These are phyloP conservation scores for Tachyglossus aculeatus DNA, from an alignment of 2,797 vertebrate genomes.

Conservation along the genomic window DNA sequence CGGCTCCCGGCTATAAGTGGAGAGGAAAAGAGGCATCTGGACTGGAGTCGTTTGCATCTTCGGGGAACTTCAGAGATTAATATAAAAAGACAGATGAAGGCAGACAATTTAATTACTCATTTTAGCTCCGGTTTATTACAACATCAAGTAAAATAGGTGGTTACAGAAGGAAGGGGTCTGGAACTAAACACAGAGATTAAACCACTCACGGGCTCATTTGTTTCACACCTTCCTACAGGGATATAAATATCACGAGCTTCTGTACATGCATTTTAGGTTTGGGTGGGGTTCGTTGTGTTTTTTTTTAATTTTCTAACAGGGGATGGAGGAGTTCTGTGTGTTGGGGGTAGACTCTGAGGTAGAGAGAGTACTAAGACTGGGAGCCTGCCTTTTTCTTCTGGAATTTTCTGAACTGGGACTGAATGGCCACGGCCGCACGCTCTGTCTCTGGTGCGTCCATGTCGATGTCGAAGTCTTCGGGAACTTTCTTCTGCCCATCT, in stretches of 20 bases:
- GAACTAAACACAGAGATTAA: slow-evolving; percentile 52
- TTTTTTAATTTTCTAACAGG: slow-evolving; percentile 58
- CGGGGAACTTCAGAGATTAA: slow-evolving; percentile 11
- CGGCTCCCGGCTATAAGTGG: slow-evolving; percentile 26
- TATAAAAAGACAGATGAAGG: slow-evolving; percentile 52
- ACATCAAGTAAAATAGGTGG: slow-evolving; percentile 69
- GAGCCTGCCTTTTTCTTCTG: slow-evolving; percentile 96
- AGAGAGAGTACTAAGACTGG: slow-evolving; percentile 83
- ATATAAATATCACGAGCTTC: slow-evolving; percentile 65
- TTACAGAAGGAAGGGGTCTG: slow-evolving; percentile 60
- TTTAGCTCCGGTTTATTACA: slow-evolving; percentile 78
- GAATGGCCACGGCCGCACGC: slow-evolving; percentile 94
- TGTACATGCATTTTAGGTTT: slow-evolving; percentile 75
- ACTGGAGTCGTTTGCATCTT: slow-evolving; percentile 12
- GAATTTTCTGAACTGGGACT: slow-evolving; percentile 99
- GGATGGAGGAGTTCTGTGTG: slow-evolving; percentile 57
- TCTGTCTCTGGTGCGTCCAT: slow-evolving; percentile 96
- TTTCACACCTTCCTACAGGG: slow-evolving; percentile 49
- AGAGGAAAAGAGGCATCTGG: slow-evolving; percentile 30
- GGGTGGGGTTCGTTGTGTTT: background rate
- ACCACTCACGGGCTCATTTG: slow-evolving; percentile 47
- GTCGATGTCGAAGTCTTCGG: slow-evolving; percentile 97
- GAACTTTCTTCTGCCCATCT: slow-evolving; percentile 88
- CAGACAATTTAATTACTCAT: slow-evolving; percentile 61
- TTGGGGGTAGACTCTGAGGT: slow-evolving; percentile 57